Evolutionary conservation across 2,113 vertebrate species (phyloP).

Genomic region (Erythrocercus mccallii): DNA sequence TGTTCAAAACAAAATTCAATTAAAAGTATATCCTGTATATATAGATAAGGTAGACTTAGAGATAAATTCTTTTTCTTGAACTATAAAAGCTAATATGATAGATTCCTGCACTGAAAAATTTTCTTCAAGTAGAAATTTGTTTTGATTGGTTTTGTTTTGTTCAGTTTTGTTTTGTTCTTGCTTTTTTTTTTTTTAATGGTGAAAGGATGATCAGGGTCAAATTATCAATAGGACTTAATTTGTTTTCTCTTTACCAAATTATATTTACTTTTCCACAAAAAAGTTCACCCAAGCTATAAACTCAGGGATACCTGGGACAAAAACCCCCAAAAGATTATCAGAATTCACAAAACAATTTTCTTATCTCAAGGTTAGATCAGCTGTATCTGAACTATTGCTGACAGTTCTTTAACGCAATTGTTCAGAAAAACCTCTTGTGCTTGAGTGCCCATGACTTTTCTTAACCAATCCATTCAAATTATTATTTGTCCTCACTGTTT

Average conservation of each 20-base stretch:
- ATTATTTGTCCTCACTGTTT: neutral
- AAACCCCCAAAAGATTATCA: neutral
- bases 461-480: neutral
- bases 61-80: neutral
- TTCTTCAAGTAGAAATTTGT: neutral
- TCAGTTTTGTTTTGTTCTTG: neutral
- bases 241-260: neutral
- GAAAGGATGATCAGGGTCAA: neutral
- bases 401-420: neutral
- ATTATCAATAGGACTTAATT: neutral
- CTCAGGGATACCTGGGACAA: neutral
- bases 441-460: neutral
- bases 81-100: neutral
- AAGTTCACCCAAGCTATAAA: neutral
- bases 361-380: neutral
- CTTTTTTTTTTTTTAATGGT: too few species aligned
- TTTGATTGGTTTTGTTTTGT: neutral
- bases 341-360: neutral
- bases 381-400: neutral
- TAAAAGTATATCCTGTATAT: neutral
- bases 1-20: neutral
- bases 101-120: neutral
- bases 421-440: neutral
- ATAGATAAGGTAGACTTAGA: neutral
- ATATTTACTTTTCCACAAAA: neutral